A percentile compares a stretch with the other conserved stretches of the same genome.
phyloP scores from a whole-genome alignment of 2,113 vertebrate species.

The Aegotheles bennettii region DNA sequence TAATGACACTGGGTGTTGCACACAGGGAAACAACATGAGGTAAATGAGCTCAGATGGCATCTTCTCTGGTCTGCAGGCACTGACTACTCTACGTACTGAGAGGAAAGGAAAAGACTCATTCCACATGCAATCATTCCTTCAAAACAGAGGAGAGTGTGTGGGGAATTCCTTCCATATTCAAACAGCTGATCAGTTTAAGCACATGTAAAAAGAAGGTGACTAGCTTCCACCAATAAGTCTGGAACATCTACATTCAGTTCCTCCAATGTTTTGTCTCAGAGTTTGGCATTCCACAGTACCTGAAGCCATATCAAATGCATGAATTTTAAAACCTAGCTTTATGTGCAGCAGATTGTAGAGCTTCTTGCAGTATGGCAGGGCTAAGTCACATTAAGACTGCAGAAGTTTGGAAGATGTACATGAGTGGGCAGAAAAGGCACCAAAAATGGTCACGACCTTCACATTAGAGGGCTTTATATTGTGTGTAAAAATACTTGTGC shows the following conservation, averaged over 20 bases:
- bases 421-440: not conserved
- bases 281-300: not conserved
- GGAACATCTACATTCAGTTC: not conserved
- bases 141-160: not conserved
- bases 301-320: not conserved
- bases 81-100: not conserved
- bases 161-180: not conserved
- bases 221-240: not conserved
- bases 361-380: not conserved
- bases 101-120: not conserved
- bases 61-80: not conserved
- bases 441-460: not conserved
- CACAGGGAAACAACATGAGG: not conserved
- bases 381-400: not conserved
- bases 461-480: not conserved
- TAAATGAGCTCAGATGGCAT: not conserved
- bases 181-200: not conserved
- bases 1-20: not conserved
- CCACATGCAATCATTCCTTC: not conserved
- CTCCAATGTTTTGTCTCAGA: not conserved
- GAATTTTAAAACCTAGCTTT: not conserved
- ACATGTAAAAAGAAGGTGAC: not conserved
- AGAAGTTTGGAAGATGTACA: not conserved
- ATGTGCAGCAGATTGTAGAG: not conserved
- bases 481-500: not conserved